Evolutionary conservation across 2,113 vertebrate species (phyloP).

Genomic region (Tapirus terrestris): DNA sequence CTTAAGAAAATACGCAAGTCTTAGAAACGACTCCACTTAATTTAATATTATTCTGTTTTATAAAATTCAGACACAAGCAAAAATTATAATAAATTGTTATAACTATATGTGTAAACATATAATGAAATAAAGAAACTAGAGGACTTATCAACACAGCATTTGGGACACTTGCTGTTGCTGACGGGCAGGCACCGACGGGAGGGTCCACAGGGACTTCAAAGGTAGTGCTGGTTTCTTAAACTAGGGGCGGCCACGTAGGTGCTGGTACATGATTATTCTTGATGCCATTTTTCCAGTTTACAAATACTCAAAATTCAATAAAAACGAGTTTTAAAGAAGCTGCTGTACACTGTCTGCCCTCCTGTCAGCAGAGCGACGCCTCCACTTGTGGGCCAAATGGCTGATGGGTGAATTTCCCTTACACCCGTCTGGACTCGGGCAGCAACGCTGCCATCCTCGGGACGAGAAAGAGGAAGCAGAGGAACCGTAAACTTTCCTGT

Average conservation of each 20-base stretch:
- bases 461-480: accelerated
- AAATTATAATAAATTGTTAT: not conserved
- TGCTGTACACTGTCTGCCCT: accelerated
- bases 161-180: not conserved
- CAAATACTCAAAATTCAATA: not conserved
- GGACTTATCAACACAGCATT: too few species aligned
- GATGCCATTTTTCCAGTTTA: accelerated
- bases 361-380: not conserved
- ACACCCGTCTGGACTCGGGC: not conserved
- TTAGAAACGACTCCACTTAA: not conserved
- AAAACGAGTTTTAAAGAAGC: accelerated
- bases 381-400: accelerated
- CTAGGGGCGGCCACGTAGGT: accelerated
- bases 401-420: accelerated
- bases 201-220: accelerated
- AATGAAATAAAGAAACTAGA: too few species aligned
- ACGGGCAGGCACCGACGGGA: accelerated
- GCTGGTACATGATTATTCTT: accelerated
- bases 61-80: not conserved
- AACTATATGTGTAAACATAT: not conserved
- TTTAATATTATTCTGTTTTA: not conserved
- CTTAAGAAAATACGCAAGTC: not conserved
- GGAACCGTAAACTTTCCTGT: not conserved
- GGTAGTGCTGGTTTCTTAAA: accelerated
- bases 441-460: accelerated